Evolutionary conservation across 2,797 vertebrate genomes (phyloP), one percentile per base, ranked within the genome.

Genomic region (Eurystomus glaucurus): DNA sequence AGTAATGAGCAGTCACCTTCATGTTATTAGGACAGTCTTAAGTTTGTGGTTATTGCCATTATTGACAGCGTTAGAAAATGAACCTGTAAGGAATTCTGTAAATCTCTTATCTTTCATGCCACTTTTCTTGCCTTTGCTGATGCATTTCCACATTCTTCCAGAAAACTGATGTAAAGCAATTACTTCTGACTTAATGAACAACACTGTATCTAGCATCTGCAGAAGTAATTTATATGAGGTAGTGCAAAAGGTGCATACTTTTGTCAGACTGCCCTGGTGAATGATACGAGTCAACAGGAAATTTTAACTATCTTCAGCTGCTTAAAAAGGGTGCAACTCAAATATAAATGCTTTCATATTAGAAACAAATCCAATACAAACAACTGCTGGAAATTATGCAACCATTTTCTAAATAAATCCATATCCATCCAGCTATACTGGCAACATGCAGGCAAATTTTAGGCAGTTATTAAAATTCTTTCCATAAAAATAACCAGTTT

Each of bases 331-430:
- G 20, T 78, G 25, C 45, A 84, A 65, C 21, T 71, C 52, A 68
- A 68, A 69, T 62, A 51, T 13, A 85, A 86, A 74, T 9, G 0
- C 58, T 65, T 94, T 87, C 62, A 31, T 37, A 62, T 76, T 72
- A 81, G 69, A 90, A 89, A 92, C 21, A 70, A 65, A 85, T 80
- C 45, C 60, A 96, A 90, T 41, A 51, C 22, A 7, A 80, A 80
- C 78, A 88, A 66, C 33, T 74, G 46, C 26, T 92, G 72, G 71
- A 85, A 95, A 76, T 87, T 48, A 77, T 70, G 65, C 61, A 95
- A 86, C 37, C 46, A 61, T 66, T 90, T 88, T 28, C 55, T 75
- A 80, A 91, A 91, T 43, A 83, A 87, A 93, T 75, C 37, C 43
- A 23, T 50, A 85, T 18, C 29, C 19, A 80, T 50, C 37, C 81